A percentile compares a stretch with the other conserved stretches of the same genome.
Evolutionary conservation across 2,888 invertebrate genomes (phyloP).

Genomic region (Pristionchus arcanus): DNA sequence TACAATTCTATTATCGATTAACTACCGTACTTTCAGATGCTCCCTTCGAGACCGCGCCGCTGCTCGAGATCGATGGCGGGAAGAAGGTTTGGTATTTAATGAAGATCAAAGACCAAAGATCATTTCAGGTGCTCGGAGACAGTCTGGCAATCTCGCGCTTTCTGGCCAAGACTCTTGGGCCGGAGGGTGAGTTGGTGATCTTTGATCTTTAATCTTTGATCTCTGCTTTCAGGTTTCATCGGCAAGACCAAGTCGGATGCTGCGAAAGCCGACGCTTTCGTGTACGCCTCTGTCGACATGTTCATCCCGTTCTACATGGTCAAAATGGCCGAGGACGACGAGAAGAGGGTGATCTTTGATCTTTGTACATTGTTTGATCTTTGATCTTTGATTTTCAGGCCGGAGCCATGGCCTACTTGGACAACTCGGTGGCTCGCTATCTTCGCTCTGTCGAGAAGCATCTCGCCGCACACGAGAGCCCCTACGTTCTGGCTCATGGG

Average conservation of each 20-base stretch:
- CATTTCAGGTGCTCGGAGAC: slow-evolving; percentile 32
- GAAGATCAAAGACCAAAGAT: neutral
- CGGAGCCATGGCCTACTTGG: neutral
- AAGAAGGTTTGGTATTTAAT: neutral
- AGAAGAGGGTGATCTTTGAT: slow-evolving; percentile 33
- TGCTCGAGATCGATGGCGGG: slow-evolving; percentile 48
- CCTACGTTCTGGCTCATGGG: neutral
- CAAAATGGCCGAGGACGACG: slow-evolving; percentile 30
- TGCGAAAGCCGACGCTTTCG: slow-evolving; percentile 33
- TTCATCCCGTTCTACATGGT: slow-evolving; percentile 47
- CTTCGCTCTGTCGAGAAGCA: slow-evolving; percentile 44
- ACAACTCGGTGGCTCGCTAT: neutral
- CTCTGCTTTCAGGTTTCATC: slow-evolving; percentile 39
- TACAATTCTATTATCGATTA: neutral
- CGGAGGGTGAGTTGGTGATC: slow-evolving; percentile 21
- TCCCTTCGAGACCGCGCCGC: slow-evolving; percentile 37
- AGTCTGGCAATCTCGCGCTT: slow-evolving; percentile 40
- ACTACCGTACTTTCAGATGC: neutral
- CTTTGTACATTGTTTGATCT: neutral
- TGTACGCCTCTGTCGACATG: slow-evolving; percentile 13
- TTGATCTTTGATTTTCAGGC: slow-evolving; percentile 26
- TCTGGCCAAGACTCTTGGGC: slow-evolving; percentile 23
- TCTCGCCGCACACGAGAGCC: neutral
- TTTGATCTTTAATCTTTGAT: slow-evolving; percentile 12
- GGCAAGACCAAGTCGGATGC: slow-evolving; percentile 47